Evolutionary conservation across 2,113 vertebrate genomes (phyloP), one percentile per base, ranked within the genome.

Genomic region (Nannobrachium achirus): DNA sequence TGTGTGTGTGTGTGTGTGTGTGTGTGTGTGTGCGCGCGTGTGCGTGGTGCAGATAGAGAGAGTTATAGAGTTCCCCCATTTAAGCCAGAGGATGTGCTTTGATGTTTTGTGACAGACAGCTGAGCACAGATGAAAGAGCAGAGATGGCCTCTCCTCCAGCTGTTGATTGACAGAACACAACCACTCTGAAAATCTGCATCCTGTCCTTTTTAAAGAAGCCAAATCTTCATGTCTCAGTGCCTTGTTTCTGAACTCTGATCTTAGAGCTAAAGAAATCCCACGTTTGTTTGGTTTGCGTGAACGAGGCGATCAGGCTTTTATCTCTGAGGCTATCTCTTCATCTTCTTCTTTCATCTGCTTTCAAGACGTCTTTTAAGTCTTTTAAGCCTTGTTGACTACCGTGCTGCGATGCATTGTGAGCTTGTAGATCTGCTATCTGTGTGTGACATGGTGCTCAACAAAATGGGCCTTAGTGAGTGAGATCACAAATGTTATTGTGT

Each of bases 41-140:
- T 25, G 25, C 25, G 25, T 4, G 25, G 25, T 25, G 25, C 25
- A 25, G 25, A 33, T 55, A 56, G 16, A 16, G 52, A 63, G 61
- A 33, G 25, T 33, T 33, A n/a, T 33, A 33, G 25, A 33, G 41
- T 40, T 55, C 52, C 41, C 56, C 16, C 15, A 3, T 62, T 62
- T 9, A 25, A 78, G 60, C 65, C 66, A 16, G 39, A 76, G 71
- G 78, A 78, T 73, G 62, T 50, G 15, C 69, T 76, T 84, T 84
- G 72, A 81, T 61, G 69, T 78, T 60, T 48, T 33, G 50, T 76
- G 50, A 73, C 48, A 51, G 75, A 63, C 71, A 69, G 71, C 52
- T 41, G 70, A 60, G 73, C 69, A 70, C 66, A 68, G 62, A 80
- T 76, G 49, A 78, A 80, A 76, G 63, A 44, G 39, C 53, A 33